phyloP scores from a whole-genome alignment of 1,140 invertebrate species.

The Andrena cerasifolii region DNA sequence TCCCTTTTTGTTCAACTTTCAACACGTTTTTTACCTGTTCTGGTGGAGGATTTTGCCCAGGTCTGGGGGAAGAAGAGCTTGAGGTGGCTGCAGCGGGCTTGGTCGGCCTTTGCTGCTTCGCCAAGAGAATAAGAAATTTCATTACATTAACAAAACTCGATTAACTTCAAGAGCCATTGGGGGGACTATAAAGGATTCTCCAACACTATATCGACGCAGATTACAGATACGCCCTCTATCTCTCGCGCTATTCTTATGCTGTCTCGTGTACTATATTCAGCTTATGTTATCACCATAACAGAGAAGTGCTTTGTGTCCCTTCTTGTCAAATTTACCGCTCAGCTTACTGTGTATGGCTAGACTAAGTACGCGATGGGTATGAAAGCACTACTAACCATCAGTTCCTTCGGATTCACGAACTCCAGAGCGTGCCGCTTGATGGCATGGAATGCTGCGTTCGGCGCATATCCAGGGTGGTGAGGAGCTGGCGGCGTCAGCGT shows the following conservation, averaged over 20 bases:
- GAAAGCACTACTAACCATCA: constrained; percentile 87
- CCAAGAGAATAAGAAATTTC: constrained; percentile 80
- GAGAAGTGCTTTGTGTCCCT: constrained; percentile 23
- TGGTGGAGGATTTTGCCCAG: constrained; percentile 83
- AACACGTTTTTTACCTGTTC: constrained; percentile 84
- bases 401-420: constrained; percentile 93
- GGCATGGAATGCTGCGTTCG: constrained; percentile 96
- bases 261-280: constrained; percentile 1
- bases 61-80: constrained; percentile 83
- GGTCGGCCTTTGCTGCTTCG: constrained; percentile 83
- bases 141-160: constrained; percentile 73
- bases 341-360: background rate
- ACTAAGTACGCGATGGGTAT: background rate
- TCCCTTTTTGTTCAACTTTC: constrained; percentile 55
- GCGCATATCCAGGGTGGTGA: constrained; percentile 86
- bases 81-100: constrained; percentile 84
- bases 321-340: background rate
- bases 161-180: constrained; percentile 51
- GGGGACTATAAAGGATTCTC: constrained; percentile 50
- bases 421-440: constrained; percentile 96
- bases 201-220: constrained; percentile 7
- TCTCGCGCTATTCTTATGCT: background rate
- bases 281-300: constrained; percentile 20
- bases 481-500: constrained; percentile 77
- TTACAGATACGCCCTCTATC: background rate